A percentile compares a stretch with the other conserved stretches of the same genome.
Conservation (phyloP, 2,113 vertebrate genomes). For the Prunella himalayana region DNA sequence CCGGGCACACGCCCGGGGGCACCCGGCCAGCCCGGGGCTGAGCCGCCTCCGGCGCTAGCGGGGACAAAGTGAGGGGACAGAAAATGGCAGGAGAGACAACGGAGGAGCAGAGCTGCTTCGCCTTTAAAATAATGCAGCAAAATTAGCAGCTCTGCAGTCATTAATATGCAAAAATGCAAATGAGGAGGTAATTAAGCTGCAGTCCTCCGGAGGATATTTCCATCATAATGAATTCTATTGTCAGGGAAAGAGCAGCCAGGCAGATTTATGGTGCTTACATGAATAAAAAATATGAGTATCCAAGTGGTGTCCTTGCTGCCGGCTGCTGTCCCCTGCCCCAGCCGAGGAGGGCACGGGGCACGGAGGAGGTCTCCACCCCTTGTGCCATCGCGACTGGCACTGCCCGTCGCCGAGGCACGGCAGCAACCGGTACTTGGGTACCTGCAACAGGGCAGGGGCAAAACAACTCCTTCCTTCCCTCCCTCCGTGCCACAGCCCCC, state of each 20-base stretch:
- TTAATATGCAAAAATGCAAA: slow-evolving; percentile 82
- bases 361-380: not conserved
- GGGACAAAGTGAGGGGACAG: not conserved
- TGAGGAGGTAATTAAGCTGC: slow-evolving; percentile 70
- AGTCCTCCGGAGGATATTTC: slow-evolving; percentile 68
- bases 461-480: not conserved
- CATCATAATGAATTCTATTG: slow-evolving; percentile 65
- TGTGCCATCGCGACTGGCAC: rapidly evolving
- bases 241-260: slow-evolving; percentile 59
- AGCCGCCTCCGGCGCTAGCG: rapidly evolving
- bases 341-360: not conserved
- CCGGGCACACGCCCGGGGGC: rapidly evolving
- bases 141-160: slow-evolving; percentile 67
- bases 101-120: not conserved
- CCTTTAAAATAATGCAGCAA: slow-evolving; percentile 69
- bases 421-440: not conserved
- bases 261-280: slow-evolving; percentile 9
- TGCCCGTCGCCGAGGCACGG: not conserved
- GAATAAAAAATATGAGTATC: slow-evolving; percentile 60
- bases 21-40: not conserved
- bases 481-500: not conserved
- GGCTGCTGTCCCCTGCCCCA: not conserved
- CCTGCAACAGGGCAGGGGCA: not conserved
- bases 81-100: not conserved
- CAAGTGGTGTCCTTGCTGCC: slow-evolving; percentile 6